phyloP scores from a whole-genome alignment of 2,113 vertebrate species.

The Ptychochromis oligacanthus region DNA sequence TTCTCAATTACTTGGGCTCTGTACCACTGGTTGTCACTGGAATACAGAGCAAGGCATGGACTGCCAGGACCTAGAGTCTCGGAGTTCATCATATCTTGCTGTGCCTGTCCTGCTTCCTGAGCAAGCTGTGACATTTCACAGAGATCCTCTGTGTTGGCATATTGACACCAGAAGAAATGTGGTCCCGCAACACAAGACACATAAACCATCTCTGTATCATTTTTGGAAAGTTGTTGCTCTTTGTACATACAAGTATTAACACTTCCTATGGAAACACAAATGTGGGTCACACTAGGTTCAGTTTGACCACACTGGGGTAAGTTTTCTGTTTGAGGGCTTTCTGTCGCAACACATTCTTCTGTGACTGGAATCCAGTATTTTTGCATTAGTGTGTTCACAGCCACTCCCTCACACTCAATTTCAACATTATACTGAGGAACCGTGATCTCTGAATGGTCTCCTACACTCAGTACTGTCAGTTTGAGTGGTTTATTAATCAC shows the following conservation, averaged over 20 bases:
- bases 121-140: slow-evolving; percentile 73
- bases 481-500: slow-evolving; percentile 78
- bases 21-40: slow-evolving; percentile 82
- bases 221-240: slow-evolving; percentile 71
- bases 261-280: neutral
- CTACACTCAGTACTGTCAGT: slow-evolving; percentile 70
- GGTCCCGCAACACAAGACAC: slow-evolving; percentile 79
- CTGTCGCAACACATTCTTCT: neutral
- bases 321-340: neutral
- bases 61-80: slow-evolving; percentile 71
- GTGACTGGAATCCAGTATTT: slow-evolving; percentile 49
- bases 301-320: neutral
- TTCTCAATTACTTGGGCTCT: slow-evolving; percentile 79
- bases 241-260: slow-evolving; percentile 20
- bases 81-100: neutral
- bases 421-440: slow-evolving; percentile 81
- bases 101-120: slow-evolving; percentile 70
- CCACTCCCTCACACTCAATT: slow-evolving; percentile 72
- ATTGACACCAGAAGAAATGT: slow-evolving; percentile 88
- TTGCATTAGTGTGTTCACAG: slow-evolving; percentile 51
- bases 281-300: neutral
- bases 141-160: slow-evolving; percentile 70
- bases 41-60: slow-evolving; percentile 82
- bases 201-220: slow-evolving; percentile 72
- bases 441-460: slow-evolving; percentile 23